Evolutionary conservation across 2,888 invertebrate species (phyloP), one percentile per base, ranked within the genome.

Genomic region (Deroplatys truncata): DNA sequence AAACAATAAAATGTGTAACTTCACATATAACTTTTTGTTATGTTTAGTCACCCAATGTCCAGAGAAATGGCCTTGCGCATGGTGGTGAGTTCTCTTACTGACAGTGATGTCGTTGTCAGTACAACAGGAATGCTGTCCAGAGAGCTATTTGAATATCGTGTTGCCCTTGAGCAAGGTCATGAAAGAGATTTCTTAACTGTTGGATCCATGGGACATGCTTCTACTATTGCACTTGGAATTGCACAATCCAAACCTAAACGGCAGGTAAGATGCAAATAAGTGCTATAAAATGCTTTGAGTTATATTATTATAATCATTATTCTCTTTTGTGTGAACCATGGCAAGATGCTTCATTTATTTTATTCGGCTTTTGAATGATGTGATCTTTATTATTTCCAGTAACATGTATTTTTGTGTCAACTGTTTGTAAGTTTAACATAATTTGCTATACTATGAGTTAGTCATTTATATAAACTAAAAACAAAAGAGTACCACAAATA

Each of bases 61-160:
- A 91, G 94, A 90, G 94, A 94, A 91, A 92, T 91, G 56, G 93
- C 93, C 5, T 89, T 94, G 88, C 91, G 93, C 88, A 90, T 92
- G 13, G 91, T 94, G 28, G 91, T 93, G 10, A 92, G 92, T 88
- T 91, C 91, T 85, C 91, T 93, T 8, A 91, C 91, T 28, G 92
- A 93, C 29, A 92, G 92, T 84, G 94, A 93, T 91, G 92, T 93
- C 7, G 92, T 93, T 16, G 93, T 94, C 25, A 93, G 93, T 35
- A 93, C 93, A 1, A 94, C 94, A 15, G 94, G 94, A 31, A 94
- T 94, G 94, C 91, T 93, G 88, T 94, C 94, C 0, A 91, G 94
- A 83, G 94, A 94, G 91, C 92, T 94, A 82, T 94, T 93, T 92
- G 94, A 94, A 91, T 92, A 93, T 91, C 92, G 93, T 83, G 92